Conservation (phyloP, 2,888 invertebrate genomes). For the Nymphalis polychloros region DNA sequence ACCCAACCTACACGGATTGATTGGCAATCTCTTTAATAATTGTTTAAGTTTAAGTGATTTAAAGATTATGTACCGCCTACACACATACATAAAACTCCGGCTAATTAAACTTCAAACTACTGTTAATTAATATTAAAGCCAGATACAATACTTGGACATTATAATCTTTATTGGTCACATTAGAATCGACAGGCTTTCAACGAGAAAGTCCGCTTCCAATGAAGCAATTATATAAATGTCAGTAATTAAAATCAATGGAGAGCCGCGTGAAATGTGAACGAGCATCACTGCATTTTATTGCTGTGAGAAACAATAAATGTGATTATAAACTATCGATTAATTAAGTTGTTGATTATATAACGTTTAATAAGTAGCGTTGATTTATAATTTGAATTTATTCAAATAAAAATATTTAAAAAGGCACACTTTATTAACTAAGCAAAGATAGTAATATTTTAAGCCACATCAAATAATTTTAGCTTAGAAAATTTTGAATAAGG, state of each 20-base stretch:
- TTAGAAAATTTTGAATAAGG: too few relatives aligned
- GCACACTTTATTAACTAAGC: too few relatives aligned
- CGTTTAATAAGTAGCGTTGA: conserved; percentile 13
- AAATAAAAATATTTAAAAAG: too few relatives aligned
- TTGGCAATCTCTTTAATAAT: conserved; percentile 29
- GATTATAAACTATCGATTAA: conserved; percentile 67
- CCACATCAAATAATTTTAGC: too few relatives aligned
- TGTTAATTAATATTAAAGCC: conserved; percentile 37
- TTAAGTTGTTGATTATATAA: conserved; percentile 44
- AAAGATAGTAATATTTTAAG: too few relatives aligned
- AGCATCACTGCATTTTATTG: conserved; percentile 64
- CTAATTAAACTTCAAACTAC: conserved; percentile 26
- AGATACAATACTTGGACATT: conserved; percentile 37
- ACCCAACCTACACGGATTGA: conserved; percentile 22
- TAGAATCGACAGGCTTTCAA: conserved; percentile 69
- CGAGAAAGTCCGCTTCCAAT: conserved; percentile 68
- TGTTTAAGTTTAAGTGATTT: conserved; percentile 28
- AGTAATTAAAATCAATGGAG: conserved; percentile 75
- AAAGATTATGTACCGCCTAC: conserved; percentile 25
- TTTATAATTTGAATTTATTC: neutral
- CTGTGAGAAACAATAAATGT: conserved; percentile 76
- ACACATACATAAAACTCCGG: conserved; percentile 30
- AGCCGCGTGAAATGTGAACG: conserved; percentile 67
- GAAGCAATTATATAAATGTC: conserved; percentile 75
- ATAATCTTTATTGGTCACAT: conserved; percentile 70